Percentiles rank a stretch among this genome's conserved stretches.
phyloP scores from a whole-genome alignment of 2,113 vertebrate genomes.

The Caranx ignobilis region DNA sequence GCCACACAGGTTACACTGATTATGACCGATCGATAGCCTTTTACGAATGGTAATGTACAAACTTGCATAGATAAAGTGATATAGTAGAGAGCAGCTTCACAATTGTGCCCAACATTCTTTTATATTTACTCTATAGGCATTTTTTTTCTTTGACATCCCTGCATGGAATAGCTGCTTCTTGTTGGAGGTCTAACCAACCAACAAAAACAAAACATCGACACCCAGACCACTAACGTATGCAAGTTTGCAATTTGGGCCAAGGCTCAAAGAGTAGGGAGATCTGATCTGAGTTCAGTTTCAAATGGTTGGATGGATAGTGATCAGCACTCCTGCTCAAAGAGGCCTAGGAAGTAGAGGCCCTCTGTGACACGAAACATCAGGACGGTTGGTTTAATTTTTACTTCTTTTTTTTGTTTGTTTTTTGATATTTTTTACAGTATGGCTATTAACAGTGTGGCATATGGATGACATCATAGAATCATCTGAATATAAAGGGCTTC shows the following conservation, averaged over 20 bases:
- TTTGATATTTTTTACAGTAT: conserved; percentile 40
- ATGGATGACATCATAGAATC: conserved; percentile 81
- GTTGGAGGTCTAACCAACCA: conserved; percentile 45
- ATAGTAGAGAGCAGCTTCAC: conserved; percentile 69
- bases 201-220: conserved; percentile 55
- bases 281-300: conserved; percentile 2
- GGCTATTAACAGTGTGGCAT: conserved; percentile 67
- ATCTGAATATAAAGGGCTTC: conserved; percentile 73
- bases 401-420: neutral
- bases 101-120: conserved; percentile 63
- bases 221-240: conserved; percentile 70
- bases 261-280: conserved; percentile 31
- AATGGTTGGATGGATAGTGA: neutral
- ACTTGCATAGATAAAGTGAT: conserved; percentile 85
- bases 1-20: conserved; percentile 1
- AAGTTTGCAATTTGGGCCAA: conserved; percentile 71
- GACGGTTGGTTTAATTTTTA: conserved; percentile 6
- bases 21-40: conserved; percentile 28
- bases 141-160: conserved; percentile 47
- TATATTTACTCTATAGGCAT: conserved; percentile 45
- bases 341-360: conserved; percentile 41
- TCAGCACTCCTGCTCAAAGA: conserved; percentile 35
- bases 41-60: conserved; percentile 71
- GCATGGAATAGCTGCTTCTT: conserved; percentile 60
- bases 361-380: conserved; percentile 44